A percentile compares a stretch with the other conserved stretches of the same genome.
Conservation (phyloP, 1,140 invertebrate genomes). For the Euura lappo region DNA sequence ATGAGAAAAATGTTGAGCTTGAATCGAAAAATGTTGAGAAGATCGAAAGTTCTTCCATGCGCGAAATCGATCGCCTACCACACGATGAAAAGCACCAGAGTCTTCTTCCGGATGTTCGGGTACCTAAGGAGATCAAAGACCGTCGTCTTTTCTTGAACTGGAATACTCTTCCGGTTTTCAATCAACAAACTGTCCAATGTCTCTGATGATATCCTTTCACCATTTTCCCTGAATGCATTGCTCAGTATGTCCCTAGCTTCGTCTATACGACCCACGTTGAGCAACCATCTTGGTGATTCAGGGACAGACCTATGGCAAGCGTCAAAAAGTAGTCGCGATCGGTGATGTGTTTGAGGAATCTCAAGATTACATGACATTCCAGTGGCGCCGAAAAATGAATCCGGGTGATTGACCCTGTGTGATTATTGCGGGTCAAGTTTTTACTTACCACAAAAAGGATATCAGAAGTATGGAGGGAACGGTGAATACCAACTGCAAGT, state of each 20-base stretch:
- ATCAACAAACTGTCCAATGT: conserved; percentile 63
- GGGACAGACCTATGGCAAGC: conserved; percentile 72
- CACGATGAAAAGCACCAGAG: conserved; percentile 77
- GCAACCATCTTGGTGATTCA: conserved; percentile 81
- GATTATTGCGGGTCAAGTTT: background rate
- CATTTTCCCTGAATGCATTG: conserved; percentile 73
- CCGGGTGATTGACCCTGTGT: too few relatives aligned
- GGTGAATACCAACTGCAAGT: conserved; percentile 75
- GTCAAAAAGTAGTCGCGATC: conserved; percentile 1
- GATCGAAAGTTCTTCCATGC: too few relatives aligned
- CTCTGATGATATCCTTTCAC: conserved; percentile 64
- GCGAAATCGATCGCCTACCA: conserved; percentile 62
- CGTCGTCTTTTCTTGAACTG: conserved; percentile 57
- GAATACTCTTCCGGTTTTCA: conserved; percentile 50
- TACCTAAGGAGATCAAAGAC: conserved; percentile 75
- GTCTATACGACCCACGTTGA: conserved; percentile 73
- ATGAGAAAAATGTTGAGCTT: conserved; percentile 4
- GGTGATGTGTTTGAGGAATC: background rate
- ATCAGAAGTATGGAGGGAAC: conserved; percentile 74
- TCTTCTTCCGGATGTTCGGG: conserved; percentile 73
- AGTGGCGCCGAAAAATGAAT: background rate
- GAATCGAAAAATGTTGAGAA: background rate
- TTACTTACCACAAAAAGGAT: conserved; percentile 76
- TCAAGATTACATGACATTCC: background rate
- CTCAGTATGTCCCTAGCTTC: conserved; percentile 74